Conservation (phyloP, 2,888 invertebrate species). For the Halictus quadricinctus region DNA sequence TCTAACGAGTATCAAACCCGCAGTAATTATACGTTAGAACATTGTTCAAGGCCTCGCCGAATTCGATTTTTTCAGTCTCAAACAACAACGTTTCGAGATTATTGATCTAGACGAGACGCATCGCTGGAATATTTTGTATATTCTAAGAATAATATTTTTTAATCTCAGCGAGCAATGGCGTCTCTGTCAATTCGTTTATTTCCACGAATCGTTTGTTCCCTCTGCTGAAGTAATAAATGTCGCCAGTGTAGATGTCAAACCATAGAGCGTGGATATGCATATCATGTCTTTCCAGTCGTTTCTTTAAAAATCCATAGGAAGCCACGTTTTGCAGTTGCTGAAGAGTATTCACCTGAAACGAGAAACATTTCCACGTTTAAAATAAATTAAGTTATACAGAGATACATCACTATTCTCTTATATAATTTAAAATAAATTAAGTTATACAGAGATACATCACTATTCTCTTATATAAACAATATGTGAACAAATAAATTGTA, state of each 20-base stretch:
- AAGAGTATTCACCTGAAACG: constrained; percentile 90
- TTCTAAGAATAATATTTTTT: constrained; percentile 89
- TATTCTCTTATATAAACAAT: neutral
- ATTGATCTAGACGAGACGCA: neutral
- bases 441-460: neutral
- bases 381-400: neutral
- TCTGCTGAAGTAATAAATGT: constrained; percentile 96
- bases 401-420: neutral
- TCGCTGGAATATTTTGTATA: constrained; percentile 23
- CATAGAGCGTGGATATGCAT: constrained; percentile 96
- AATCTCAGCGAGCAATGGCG: constrained; percentile 89
- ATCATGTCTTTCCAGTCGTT: constrained; percentile 90
- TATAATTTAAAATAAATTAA: neutral
- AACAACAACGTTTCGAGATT: constrained; percentile 11
- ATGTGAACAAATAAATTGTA: neutral
- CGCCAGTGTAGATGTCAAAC: constrained; percentile 99
- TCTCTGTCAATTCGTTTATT: constrained; percentile 92
- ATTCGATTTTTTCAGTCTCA: constrained; percentile 42
- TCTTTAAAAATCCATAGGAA: constrained; percentile 94
- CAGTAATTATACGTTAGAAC: constrained; percentile 21
- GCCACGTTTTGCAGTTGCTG: constrained; percentile 96
- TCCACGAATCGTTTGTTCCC: constrained; percentile 92
- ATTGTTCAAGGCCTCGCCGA: constrained; percentile 17
- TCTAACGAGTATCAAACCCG: constrained; percentile 30
- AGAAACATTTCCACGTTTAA: constrained; percentile 4